phyloP scores from a whole-genome alignment of 2,888 invertebrate genomes.

The Drosophila multiciliata region DNA sequence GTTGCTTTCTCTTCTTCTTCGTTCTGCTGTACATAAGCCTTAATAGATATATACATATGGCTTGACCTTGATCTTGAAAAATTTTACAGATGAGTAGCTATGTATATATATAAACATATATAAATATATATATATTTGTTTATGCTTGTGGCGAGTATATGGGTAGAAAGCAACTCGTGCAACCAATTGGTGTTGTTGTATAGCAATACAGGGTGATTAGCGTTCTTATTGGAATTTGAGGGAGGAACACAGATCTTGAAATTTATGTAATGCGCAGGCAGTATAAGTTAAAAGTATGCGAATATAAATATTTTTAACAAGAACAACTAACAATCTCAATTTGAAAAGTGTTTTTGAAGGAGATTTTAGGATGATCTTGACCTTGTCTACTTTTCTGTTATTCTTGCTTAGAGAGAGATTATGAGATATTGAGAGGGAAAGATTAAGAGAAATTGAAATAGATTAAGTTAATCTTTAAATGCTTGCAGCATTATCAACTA shows the following conservation, averaged over 20 bases:
- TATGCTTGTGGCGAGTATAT: neutral
- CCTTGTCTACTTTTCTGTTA: neutral
- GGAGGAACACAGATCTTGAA: no score
- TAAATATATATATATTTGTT: neutral
- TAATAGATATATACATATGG: conserved; percentile 47
- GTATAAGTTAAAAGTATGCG: neutral
- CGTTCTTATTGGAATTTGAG: neutral
- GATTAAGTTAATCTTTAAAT: neutral
- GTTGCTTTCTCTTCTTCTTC: conserved; percentile 9
- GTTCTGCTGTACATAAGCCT: conserved; percentile 37
- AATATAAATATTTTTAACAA: neutral
- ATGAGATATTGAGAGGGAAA: neutral
- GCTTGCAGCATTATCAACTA: neutral
- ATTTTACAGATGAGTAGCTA: conserved; percentile 32
- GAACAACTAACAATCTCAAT: neutral
- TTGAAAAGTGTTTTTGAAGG: neutral
- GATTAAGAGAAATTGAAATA: neutral
- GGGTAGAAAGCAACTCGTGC: conserved; percentile 23
- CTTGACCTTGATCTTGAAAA: conserved; percentile 83
- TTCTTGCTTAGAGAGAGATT: neutral
- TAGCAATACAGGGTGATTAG: conserved; percentile 47
- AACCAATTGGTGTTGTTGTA: conserved; percentile 17
- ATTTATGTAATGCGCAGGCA: accelerated
- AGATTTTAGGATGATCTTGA: neutral
- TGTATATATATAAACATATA: neutral